Conservation (phyloP, 2,113 vertebrate species). For the Athene noctua region DNA sequence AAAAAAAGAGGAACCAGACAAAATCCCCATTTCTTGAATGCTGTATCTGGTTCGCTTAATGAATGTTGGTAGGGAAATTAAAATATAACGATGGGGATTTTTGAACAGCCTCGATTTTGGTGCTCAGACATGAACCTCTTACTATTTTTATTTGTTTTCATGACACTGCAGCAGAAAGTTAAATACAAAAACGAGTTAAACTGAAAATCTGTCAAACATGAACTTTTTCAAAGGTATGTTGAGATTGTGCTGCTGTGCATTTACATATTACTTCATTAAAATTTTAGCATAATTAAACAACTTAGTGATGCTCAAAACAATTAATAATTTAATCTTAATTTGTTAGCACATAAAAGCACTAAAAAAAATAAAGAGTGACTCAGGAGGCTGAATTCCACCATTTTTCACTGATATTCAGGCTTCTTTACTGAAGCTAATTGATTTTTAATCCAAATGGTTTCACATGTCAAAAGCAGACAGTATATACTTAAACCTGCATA, state of each 20-base stretch:
- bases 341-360: neutral
- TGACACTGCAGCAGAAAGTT: neutral
- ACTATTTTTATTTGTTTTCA: neutral
- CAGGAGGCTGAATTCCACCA: neutral
- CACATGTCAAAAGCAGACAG: neutral
- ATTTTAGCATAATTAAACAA: neutral
- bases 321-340: neutral
- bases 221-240: neutral
- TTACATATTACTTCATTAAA: neutral
- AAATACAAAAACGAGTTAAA: neutral
- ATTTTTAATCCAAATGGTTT: neutral
- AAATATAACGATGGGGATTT: neutral
- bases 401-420: neutral
- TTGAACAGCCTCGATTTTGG: neutral
- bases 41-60: neutral
- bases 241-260: neutral
- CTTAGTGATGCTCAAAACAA: neutral
- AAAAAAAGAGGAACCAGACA: neutral
- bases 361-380: neutral
- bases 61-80: neutral
- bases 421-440: neutral
- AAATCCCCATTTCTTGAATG: fast-evolving
- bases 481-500: neutral
- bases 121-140: neutral
- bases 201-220: neutral